These are phyloP conservation scores for Xanthia icteritia DNA, from an alignment of 2,888 invertebrate species.

Conservation along the genomic window DNA sequence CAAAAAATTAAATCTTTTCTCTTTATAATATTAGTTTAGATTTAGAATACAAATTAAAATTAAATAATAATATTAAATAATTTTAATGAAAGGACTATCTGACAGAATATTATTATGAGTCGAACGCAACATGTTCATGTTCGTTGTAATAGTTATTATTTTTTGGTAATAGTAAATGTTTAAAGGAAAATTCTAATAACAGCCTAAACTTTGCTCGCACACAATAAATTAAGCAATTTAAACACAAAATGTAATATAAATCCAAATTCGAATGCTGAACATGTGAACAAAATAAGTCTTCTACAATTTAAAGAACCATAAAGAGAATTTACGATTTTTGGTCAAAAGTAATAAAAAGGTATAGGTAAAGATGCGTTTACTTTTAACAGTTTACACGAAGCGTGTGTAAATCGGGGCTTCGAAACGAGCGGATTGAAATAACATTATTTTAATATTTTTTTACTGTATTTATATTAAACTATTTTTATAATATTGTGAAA, in stretches of 20 bases:
- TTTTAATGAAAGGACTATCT: not conserved
- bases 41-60: too few species aligned
- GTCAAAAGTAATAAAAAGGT: slow-evolving; percentile 63
- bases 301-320: slow-evolving; percentile 52
- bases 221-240: not conserved
- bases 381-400: slow-evolving; percentile 54
- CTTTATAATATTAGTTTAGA: too few species aligned
- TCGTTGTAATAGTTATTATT: not conserved
- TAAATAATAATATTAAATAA: too few species aligned
- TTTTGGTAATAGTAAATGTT: not conserved
- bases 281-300: slow-evolving; percentile 45
- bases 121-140: not conserved
- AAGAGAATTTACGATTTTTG: slow-evolving; percentile 60
- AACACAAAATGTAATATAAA: not conserved
- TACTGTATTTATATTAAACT: not conserved
- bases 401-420: slow-evolving; percentile 43
- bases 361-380: slow-evolving; percentile 48
- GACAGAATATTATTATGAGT: not conserved
- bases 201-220: not conserved
- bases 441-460: not conserved
- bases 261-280: slow-evolving; percentile 26
- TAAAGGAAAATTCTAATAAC: not conserved
- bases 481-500: not conserved
- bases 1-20: too few species aligned
- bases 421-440: slow-evolving; percentile 33